Conservation (phyloP, 2,113 vertebrate genomes). For the Myotis yumanensis region DNA sequence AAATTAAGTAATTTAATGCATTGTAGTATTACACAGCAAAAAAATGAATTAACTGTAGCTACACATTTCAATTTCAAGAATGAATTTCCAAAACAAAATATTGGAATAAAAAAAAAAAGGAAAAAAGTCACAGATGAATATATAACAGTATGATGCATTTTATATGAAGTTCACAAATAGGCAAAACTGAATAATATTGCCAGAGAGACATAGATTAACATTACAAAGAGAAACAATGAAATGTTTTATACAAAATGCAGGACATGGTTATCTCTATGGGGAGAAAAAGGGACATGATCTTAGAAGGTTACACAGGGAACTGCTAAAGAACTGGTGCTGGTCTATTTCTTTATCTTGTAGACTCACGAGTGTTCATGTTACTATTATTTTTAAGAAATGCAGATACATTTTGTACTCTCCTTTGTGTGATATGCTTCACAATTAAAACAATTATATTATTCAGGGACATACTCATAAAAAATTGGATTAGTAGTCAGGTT, state of each 20-base stretch:
- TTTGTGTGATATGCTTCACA: not conserved
- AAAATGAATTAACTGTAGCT: not conserved
- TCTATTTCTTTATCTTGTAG: conserved; percentile 29
- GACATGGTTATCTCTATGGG: not conserved
- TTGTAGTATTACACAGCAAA: not conserved
- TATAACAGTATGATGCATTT: not conserved
- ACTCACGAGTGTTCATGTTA: not conserved
- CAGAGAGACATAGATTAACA: not conserved
- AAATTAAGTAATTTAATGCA: conserved; percentile 11
- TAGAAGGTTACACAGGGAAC: not conserved
- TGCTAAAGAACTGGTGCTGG: not conserved
- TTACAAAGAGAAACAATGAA: not conserved
- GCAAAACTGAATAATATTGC: not conserved
- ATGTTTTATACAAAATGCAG: conserved; percentile 4
- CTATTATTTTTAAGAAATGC: conserved; percentile 8
- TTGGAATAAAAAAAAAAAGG: not conserved
- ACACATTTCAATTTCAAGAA: not conserved
- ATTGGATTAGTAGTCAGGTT: conserved; percentile 4
- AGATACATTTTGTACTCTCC: not conserved
- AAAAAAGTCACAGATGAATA: conserved; percentile 7
- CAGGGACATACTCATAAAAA: conserved; percentile 10
- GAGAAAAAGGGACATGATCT: not conserved
- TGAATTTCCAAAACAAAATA: conserved; percentile 21
- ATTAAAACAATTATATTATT: conserved; percentile 43
- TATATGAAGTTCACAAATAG: conserved; percentile 20